Conservation (phyloP, 2,113 vertebrate species). For the Poecile atricapillus region DNA sequence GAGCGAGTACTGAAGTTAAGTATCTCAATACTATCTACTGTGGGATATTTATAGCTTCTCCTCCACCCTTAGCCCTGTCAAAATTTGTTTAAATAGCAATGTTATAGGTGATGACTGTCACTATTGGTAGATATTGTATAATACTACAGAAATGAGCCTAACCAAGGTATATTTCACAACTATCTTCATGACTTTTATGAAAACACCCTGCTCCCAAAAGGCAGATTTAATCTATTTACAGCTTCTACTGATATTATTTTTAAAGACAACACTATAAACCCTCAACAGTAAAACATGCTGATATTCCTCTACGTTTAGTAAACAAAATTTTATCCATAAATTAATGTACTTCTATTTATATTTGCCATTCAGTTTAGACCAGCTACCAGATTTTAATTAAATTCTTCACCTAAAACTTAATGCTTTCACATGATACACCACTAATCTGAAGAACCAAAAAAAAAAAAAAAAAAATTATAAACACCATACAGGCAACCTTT, state of each 20-base stretch:
- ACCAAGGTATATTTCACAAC: background rate
- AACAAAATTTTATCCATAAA: background rate
- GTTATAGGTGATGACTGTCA: background rate
- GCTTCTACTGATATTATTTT: background rate
- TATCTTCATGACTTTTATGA: background rate
- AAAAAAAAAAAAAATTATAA: background rate
- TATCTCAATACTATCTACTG: background rate
- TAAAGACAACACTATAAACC: background rate
- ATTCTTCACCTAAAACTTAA: background rate
- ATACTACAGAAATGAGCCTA: background rate
- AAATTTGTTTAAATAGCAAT: background rate
- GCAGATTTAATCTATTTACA: background rate
- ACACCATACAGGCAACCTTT: fast-evolving
- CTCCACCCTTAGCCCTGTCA: background rate
- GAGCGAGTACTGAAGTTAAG: background rate
- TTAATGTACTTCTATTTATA: background rate
- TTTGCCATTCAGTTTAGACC: background rate
- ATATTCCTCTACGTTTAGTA: background rate
- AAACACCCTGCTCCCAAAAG: background rate
- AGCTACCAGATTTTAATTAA: background rate
- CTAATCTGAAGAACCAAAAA: background rate
- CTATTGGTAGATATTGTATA: too few relatives aligned
- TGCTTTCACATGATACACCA: background rate
- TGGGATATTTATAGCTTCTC: background rate
- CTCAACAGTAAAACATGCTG: background rate